Evolutionary conservation across 2,113 vertebrate genomes (phyloP), one percentile per base, ranked within the genome.

Genomic region (Etheostoma cragini): DNA sequence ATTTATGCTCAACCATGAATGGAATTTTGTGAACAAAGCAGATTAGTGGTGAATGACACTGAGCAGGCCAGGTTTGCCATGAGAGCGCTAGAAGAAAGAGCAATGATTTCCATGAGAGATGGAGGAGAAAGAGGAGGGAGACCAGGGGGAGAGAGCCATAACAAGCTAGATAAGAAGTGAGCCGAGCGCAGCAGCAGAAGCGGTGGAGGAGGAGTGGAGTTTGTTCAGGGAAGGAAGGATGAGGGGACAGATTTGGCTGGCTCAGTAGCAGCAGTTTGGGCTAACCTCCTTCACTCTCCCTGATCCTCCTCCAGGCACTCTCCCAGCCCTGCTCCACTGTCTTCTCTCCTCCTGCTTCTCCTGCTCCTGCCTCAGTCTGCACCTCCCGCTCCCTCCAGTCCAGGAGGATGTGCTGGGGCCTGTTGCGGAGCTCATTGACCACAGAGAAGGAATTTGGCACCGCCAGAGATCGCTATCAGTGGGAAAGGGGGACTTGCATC

Each of bases 261-360:
- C 78, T 88, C 87, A 83, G 82, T 77, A 68, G 42, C 68, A 83
- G 74, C 72, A 80, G 83, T 72, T 82, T 88, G 50, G 74, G 95
- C 96, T 97, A 93, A 97, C 96, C 96, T 97, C 96, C 93, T 96
- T 95, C 89, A 96, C 94, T 95, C 88, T 94, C 69, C 96, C 95
- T 96, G 96, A 94, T 96, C 95, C 94, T 96, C 95, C 94, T 96
- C 94, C 95, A 94, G 90, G 87, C 83, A 94, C 94, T 92, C 93
- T 94, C 89, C 93, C 94, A 96, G 94, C 94, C 93, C 87, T 95
- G 93, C 94, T 96, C 93, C 93, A 92, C 80, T 82, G 93, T 95
- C 93, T 95, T 94, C 95, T 90, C 94, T 94, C 93, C 92, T 96
- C 90, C 57, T 96, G 93, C 91, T 96, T 93, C 69, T 82, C 85